These are phyloP conservation scores for Origma solitaria DNA, from an alignment of 2,113 vertebrate species.

Conservation along the genomic window DNA sequence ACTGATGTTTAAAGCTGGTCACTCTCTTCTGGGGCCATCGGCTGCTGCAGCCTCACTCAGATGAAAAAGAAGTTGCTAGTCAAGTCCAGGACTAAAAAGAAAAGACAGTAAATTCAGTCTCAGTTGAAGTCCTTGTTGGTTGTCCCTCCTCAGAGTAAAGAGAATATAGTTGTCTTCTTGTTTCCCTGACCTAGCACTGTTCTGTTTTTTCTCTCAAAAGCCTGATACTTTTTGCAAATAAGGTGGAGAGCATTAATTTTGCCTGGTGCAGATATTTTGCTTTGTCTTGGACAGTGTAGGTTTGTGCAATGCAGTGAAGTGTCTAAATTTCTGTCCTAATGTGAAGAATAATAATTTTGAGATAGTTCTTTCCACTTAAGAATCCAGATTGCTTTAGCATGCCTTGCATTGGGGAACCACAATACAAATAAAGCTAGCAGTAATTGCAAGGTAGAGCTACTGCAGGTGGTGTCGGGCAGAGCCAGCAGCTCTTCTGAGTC, in stretches of 20 bases:
- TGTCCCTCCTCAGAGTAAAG: not conserved
- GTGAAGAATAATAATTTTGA: not conserved
- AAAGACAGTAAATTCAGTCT: not conserved
- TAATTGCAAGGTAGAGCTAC: not conserved
- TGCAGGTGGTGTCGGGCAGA: not conserved
- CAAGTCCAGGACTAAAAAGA: not conserved
- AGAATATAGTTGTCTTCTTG: not conserved
- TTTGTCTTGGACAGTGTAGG: not conserved
- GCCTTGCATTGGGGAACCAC: not conserved
- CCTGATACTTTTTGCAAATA: not conserved
- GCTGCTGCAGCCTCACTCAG: not conserved
- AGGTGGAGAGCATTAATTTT: not conserved
- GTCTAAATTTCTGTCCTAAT: not conserved
- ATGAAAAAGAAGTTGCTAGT: not conserved
- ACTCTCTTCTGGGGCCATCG: not conserved
- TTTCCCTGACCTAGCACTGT: not conserved
- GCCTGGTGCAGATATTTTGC: not conserved
- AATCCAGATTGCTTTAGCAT: not conserved
- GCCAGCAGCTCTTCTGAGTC: not conserved
- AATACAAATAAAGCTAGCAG: rapidly evolving
- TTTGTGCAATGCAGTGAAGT: not conserved
- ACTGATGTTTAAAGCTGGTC: not conserved
- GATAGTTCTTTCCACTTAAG: not conserved
- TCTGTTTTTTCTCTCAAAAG: not conserved
- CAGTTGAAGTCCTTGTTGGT: not conserved